Base-by-base conservation (phyloP, 2,113 vertebrate genomes). In the Nothocercus julius region DNA sequence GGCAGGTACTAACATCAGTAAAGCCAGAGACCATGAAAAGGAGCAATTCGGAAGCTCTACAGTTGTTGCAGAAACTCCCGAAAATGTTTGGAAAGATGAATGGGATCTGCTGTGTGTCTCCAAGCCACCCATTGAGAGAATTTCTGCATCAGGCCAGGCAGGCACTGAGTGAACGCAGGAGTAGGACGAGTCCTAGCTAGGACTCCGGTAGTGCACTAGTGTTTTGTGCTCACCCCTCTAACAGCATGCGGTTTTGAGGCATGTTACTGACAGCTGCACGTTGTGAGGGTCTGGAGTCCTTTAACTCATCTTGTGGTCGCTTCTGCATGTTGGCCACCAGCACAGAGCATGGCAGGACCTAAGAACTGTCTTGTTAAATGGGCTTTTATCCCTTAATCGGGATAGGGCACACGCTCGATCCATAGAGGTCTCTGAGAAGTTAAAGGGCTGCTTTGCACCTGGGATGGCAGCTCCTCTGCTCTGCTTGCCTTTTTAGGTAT, bases 141-240 rank as follows among this genome's bases (percentile, higher is more conserved):
- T 99, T 95, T 99, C 99, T 88, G 98, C 99, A 1, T 99, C 99
- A 30, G 98, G 99, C 98, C 99, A 99, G 97, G 99, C 99, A 99
- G 98, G 99, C 98, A 38, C 66, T 40, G 84, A 82, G 64, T 92
- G 89, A 88, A 88, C 51, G 89, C 62, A 72, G 85, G 69, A 95
- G 82, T 19, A 82, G 94, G 38, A 62, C 3, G 1, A 40, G 40
- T 92, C 87, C 89, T 81, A 36, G 76, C 90, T 68, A 14, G 70
- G 91, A 90, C 72, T 83, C 7, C 87, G 80, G 47, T 40, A 49
- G 70, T 3, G 7, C 74, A 25, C 67, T 95, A 87, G 90, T 62
- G 6, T n/a, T 42, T 2, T 82, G 45, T 95, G 96, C 81, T 92
- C 82, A 68, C 61, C 78, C 90, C 53, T 11, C 90, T 97, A 96